phyloP scores from a whole-genome alignment of 2,113 vertebrate species.

The Triplophysa rosa region DNA sequence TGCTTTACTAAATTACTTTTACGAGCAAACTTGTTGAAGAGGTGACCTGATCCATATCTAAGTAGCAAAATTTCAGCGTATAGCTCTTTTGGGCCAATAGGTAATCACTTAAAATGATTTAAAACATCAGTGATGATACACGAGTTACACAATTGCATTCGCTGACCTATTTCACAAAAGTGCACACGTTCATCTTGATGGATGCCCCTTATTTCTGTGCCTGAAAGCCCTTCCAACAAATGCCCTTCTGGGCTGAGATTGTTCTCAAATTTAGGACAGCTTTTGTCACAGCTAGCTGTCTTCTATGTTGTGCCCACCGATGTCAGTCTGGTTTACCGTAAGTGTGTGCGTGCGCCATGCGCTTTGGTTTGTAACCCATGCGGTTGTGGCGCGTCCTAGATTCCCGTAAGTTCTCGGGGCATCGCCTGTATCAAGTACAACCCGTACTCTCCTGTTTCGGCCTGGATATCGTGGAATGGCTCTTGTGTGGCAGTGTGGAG shows the following conservation, averaged over 20 bases:
- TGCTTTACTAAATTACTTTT: too few relatives aligned
- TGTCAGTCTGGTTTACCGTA: slow-evolving; percentile 39
- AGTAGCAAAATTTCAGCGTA: too few relatives aligned
- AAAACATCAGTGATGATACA: not conserved
- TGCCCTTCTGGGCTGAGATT: slow-evolving; percentile 4
- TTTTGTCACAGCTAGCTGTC: slow-evolving; percentile 17
- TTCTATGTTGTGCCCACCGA: slow-evolving; percentile 29
- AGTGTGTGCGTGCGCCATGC: slow-evolving; percentile 27
- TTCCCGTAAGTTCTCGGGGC: slow-evolving; percentile 14
- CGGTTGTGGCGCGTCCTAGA: slow-evolving; percentile 23
- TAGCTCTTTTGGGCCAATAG: too few relatives aligned
- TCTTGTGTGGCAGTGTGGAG: slow-evolving; percentile 12
- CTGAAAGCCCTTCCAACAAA: slow-evolving; percentile 14
- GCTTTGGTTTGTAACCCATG: slow-evolving; percentile 32
- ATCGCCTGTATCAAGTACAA: slow-evolving; percentile 35
- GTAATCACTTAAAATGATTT: too few relatives aligned
- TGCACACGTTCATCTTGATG: slow-evolving; percentile 18
- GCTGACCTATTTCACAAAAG: slow-evolving; percentile 21
- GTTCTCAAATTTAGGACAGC: slow-evolving; percentile 25
- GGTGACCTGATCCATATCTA: too few relatives aligned
- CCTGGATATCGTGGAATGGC: slow-evolving; percentile 21
- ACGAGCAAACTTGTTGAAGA: too few relatives aligned
- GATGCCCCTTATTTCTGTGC: not conserved
- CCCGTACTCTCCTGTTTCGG: slow-evolving; percentile 8
- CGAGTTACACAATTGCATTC: slow-evolving; percentile 13